Evolutionary conservation across 2,888 invertebrate genomes (phyloP).

Genomic region (Torymus auratus): DNA sequence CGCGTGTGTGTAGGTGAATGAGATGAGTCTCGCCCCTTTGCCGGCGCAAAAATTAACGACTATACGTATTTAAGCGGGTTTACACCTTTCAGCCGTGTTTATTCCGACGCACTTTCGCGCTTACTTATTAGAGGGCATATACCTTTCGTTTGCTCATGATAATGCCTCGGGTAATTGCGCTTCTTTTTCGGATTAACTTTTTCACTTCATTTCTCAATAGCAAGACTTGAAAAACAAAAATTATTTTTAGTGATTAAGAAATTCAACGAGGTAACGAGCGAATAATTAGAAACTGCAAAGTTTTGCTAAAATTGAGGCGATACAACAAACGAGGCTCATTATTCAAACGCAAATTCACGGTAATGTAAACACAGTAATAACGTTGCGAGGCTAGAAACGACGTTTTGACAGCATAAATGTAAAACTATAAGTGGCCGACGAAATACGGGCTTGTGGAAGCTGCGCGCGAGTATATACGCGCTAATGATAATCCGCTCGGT

Average conservation of each 20-base stretch:
- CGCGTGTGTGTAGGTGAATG: neutral
- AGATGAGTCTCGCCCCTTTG: constrained; percentile 2
- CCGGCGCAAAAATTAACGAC: constrained; percentile 18
- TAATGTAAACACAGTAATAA: no score
- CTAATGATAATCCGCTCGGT: constrained; percentile 39
- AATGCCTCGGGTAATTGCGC: no score
- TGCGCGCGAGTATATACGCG: neutral
- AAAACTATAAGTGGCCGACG: constrained; percentile 32
- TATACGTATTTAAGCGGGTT: neutral
- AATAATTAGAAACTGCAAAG: no score
- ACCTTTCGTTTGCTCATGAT: no score
- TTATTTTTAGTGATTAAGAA: no score
- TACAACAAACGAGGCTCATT: no score
- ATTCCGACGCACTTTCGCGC: neutral
- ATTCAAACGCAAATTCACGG: no score
- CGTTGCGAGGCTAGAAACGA: neutral
- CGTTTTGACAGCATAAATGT: constrained; percentile 12
- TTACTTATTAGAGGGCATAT: neutral
- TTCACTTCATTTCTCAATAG: neutral
- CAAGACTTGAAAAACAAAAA: neutral
- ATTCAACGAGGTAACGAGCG: no score
- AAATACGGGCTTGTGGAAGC: constrained; percentile 8
- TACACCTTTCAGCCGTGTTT: neutral
- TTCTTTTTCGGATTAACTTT: neutral
- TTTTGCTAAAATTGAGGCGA: no score